Evolutionary conservation across 2,797 vertebrate genomes (phyloP).

Genomic region (Heterohyrax brucei): DNA sequence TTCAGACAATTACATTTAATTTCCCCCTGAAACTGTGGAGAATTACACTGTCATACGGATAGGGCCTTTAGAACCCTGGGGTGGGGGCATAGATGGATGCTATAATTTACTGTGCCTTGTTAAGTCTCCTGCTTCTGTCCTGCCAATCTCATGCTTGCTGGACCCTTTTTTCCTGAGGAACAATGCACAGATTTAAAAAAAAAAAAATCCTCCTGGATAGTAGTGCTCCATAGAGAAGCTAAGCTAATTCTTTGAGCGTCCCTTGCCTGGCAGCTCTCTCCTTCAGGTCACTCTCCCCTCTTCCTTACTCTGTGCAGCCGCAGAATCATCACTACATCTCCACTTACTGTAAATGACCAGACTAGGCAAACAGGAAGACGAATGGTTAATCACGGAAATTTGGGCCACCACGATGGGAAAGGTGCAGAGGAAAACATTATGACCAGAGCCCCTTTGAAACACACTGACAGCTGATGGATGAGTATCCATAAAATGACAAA

Average conservation of each 20-base stretch:
- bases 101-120: slow-evolving; percentile 49
- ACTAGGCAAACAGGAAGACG: slow-evolving; percentile 92
- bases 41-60: not conserved
- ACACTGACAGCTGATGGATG: slow-evolving; percentile 94
- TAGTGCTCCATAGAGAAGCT: slow-evolving; percentile 79
- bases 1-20: slow-evolving; percentile 3
- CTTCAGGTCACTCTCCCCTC: slow-evolving; percentile 8
- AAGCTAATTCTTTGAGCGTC: slow-evolving; percentile 45
- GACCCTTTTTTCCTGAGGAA: slow-evolving; percentile 66
- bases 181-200: slow-evolving; percentile 51
- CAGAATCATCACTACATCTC: slow-evolving; percentile 86
- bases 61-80: not conserved
- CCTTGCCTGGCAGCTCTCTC: not conserved
- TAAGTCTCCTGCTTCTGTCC: slow-evolving; percentile 1
- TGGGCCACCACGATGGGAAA: slow-evolving; percentile 92
- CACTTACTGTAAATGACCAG: slow-evolving; percentile 89
- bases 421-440: slow-evolving; percentile 92
- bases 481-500: slow-evolving; percentile 94
- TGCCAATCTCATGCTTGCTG: slow-evolving; percentile 58
- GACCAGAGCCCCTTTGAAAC: slow-evolving; percentile 91
- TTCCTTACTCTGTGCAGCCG: slow-evolving; percentile 84
- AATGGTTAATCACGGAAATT: slow-evolving; percentile 90
- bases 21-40: not conserved
- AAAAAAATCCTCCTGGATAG: slow-evolving; percentile 72
- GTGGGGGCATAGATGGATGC: not conserved